These are phyloP conservation scores for Ormyrus thymus DNA, from an alignment of 2,888 invertebrate species.

Conservation along the genomic window DNA sequence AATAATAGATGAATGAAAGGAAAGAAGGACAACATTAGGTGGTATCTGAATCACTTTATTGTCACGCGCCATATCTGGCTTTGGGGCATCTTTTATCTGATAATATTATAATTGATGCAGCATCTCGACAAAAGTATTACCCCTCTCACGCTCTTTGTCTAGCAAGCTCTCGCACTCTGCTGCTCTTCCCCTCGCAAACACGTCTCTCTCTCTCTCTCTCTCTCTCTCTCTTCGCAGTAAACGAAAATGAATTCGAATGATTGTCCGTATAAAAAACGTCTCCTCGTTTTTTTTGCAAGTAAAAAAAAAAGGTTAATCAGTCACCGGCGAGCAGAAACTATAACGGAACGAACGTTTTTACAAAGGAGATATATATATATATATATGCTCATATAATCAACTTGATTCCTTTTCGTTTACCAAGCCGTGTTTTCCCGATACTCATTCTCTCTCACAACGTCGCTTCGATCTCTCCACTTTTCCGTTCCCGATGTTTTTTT, in stretches of 20 bases:
- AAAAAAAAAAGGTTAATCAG: constrained; percentile 1
- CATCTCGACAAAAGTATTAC: constrained; percentile 48
- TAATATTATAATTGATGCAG: constrained; percentile 72
- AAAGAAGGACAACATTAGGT: constrained; percentile 3
- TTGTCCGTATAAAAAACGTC: constrained; percentile 32
- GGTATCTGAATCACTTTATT: constrained; percentile 73
- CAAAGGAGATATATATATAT: constrained; percentile 27
- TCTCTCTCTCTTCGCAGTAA: constrained; percentile 15
- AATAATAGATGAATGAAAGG: constrained; percentile 4
- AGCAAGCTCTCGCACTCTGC: not conserved
- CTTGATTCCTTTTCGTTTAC: constrained; percentile 49
- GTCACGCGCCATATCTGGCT: constrained; percentile 74
- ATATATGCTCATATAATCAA: constrained; percentile 35
- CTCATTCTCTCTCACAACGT: constrained; percentile 21
- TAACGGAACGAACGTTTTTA: not conserved
- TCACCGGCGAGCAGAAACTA: not conserved
- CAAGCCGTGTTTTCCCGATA: not conserved
- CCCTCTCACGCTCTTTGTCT: constrained; percentile 28
- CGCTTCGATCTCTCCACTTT: constrained; percentile 33
- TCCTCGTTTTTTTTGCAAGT: not conserved
- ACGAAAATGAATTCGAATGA: constrained; percentile 51
- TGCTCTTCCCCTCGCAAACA: constrained; percentile 21
- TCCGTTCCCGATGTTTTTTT: constrained; percentile 26
- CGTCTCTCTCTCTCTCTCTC: not conserved
- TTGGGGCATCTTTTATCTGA: constrained; percentile 72